Percentiles rank a stretch among this genome's conserved stretches.
Conservation (phyloP, 2,888 invertebrate genomes). For the Myathropa florea region DNA sequence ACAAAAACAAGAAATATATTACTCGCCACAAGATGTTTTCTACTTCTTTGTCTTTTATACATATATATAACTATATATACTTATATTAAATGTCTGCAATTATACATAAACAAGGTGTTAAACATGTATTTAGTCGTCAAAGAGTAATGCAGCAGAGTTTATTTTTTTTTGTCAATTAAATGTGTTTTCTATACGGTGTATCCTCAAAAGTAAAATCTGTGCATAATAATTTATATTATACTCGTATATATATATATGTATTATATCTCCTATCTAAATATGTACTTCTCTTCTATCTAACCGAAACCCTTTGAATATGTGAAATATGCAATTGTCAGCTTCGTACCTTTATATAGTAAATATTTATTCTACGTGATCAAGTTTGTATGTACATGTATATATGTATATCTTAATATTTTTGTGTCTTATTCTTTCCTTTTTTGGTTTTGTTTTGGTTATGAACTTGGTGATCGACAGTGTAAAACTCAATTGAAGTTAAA, state of each 20-base stretch:
- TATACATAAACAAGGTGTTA: constrained; percentile 48
- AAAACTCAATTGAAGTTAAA: not conserved
- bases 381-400: constrained; percentile 49
- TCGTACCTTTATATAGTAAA: constrained; percentile 41
- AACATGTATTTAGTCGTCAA: constrained; percentile 65
- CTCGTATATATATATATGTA: constrained; percentile 49
- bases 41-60: constrained; percentile 52
- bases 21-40: constrained; percentile 60
- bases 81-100: constrained; percentile 59
- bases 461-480: not conserved
- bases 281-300: constrained; percentile 54
- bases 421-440: constrained; percentile 11
- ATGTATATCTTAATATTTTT: constrained; percentile 16
- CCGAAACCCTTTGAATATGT: constrained; percentile 39
- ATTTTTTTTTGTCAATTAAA: constrained; percentile 47
- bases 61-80: constrained; percentile 45
- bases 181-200: constrained; percentile 64
- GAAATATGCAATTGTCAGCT: constrained; percentile 60
- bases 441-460: constrained; percentile 4
- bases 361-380: constrained; percentile 38
- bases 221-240: constrained; percentile 57
- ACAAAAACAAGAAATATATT: constrained; percentile 40
- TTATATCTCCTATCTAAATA: constrained; percentile 28
- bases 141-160: constrained; percentile 53
- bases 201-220: constrained; percentile 52